Evolutionary conservation across 30 jellyfish, hydroid and myxozoan genomes (phyloP).

Genomic region (Rhopilema esculentum): DNA sequence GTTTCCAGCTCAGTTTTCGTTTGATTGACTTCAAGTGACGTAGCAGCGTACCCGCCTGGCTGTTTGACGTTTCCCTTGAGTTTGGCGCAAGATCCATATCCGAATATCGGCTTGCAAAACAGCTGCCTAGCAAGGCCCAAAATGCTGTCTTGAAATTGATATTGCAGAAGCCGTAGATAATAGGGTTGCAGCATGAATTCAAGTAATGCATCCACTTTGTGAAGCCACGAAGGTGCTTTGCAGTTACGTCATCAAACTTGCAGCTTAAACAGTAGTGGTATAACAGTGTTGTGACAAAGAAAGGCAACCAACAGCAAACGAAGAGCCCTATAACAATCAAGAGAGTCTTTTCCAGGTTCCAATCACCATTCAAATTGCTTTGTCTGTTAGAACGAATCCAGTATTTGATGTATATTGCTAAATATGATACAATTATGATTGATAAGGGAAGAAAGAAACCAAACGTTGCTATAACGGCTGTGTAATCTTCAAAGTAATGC

Average conservation of each 20-base stretch:
- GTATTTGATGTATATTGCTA: conserved; percentile 57
- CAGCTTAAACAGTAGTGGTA: conserved; percentile 57
- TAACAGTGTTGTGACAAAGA: conserved; percentile 49
- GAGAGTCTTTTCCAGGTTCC: conserved; percentile 80
- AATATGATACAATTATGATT: conserved; percentile 67
- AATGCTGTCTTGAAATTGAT: conserved; percentile 94
- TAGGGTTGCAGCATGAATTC: conserved; percentile 92
- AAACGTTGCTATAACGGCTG: conserved; percentile 40
- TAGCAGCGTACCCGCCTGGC: conserved; percentile 54
- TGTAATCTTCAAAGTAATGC: conserved; percentile 17
- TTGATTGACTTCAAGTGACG: conserved; percentile 67
- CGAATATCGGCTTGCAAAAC: conserved; percentile 42
- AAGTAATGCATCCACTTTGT: conserved; percentile 90
- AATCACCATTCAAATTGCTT: conserved; percentile 65
- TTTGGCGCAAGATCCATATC: conserved; percentile 49
- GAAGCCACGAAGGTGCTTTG: conserved; percentile 62
- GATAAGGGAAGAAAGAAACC: conserved; percentile 90
- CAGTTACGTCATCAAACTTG: background rate
- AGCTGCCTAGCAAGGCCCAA: conserved; percentile 64
- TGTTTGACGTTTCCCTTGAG: conserved; percentile 66
- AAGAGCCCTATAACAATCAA: conserved; percentile 70
- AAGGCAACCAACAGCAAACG: conserved; percentile 92
- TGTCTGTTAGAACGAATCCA: conserved; percentile 72
- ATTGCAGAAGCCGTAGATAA: conserved; percentile 90
- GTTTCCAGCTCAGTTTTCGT: conserved; percentile 70